A percentile compares a stretch with the other conserved stretches of the same genome.
These are phyloP conservation scores for Phymorhynchus buccinoides DNA, from an alignment of 1,140 invertebrate genomes.

Conservation along the genomic window DNA sequence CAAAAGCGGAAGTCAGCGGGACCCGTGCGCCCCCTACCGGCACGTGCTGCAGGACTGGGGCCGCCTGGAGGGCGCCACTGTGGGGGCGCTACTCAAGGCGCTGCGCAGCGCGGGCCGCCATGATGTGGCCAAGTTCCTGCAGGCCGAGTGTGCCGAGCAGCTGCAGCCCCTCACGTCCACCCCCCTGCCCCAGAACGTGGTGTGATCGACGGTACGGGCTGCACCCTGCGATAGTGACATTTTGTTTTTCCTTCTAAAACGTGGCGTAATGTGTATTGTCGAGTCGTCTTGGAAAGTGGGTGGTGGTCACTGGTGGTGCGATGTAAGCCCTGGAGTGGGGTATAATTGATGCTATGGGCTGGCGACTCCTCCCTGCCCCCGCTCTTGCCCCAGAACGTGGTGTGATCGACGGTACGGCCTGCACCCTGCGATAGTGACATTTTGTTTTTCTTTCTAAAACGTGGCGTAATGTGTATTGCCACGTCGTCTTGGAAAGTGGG, in stretches of 20 bases:
- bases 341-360: no score
- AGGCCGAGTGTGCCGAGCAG: slow-evolving; percentile 27
- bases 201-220: neutral
- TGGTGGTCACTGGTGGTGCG: no score
- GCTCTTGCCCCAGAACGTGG: slow-evolving; percentile 26
- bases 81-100: slow-evolving; percentile 47
- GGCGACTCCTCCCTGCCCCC: neutral
- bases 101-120: slow-evolving; percentile 45
- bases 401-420: neutral
- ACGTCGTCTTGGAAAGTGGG: neutral
- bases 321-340: no score
- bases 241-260: neutral
- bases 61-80: slow-evolving; percentile 45
- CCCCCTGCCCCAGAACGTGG: slow-evolving; percentile 27
- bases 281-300: neutral
- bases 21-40: slow-evolving; percentile 37
- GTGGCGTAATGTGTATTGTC: neutral
- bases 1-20: slow-evolving; percentile 7
- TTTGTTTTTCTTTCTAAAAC: no score
- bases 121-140: slow-evolving; percentile 46
- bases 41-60: slow-evolving; percentile 49
- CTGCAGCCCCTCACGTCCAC: slow-evolving; percentile 23
- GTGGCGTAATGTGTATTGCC: no score
- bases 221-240: neutral
- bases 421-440: neutral